phyloP scores from a whole-genome alignment of 2,113 vertebrate species.

The Hyperopisus bebe region DNA sequence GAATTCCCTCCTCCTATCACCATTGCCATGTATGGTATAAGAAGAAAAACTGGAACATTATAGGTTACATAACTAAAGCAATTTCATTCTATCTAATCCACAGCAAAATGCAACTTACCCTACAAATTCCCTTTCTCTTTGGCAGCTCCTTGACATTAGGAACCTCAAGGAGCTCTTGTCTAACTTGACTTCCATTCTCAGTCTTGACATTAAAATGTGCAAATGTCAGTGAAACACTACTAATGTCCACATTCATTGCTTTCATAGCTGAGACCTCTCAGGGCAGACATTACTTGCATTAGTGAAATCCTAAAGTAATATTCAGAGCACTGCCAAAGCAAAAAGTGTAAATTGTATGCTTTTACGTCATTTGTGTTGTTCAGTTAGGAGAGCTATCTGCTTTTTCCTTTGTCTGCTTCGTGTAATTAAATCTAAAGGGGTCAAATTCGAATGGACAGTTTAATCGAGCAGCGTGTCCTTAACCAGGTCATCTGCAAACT shows the following conservation, averaged over 20 bases:
- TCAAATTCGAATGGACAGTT: background rate
- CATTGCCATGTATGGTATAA: background rate
- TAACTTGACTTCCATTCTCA: background rate
- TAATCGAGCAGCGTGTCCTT: background rate
- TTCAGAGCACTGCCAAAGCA: background rate
- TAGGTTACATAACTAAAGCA: background rate
- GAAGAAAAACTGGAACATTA: background rate
- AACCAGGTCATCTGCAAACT: background rate
- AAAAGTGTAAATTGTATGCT: background rate
- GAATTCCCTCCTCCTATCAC: background rate
- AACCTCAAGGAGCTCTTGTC: background rate
- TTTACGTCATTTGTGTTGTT: background rate
- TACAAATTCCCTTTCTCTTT: background rate
- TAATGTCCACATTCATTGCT: background rate
- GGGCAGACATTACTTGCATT: background rate
- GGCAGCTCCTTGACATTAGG: background rate
- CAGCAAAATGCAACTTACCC: background rate
- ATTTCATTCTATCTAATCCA: background rate
- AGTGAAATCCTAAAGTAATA: background rate
- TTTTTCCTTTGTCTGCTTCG: background rate
- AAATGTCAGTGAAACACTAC: background rate
- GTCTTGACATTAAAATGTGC: background rate
- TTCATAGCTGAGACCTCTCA: background rate
- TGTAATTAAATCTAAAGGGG: background rate
- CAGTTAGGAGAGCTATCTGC: background rate